phyloP scores from a whole-genome alignment of 2,113 vertebrate species.

The Erinaceus europaeus region DNA sequence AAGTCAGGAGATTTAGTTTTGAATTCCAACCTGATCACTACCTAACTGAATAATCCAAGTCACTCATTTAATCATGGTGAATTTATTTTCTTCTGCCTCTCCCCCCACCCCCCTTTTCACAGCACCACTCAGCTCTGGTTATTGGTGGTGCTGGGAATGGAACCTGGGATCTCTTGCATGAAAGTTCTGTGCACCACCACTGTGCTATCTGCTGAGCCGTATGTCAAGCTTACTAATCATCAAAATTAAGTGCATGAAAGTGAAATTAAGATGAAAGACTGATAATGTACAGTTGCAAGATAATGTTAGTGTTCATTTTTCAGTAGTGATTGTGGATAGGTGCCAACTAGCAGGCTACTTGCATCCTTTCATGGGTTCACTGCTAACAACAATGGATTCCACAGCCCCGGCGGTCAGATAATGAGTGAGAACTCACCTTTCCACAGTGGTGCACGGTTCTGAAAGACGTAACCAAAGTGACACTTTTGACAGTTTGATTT shows the following conservation, averaged over 20 bases:
- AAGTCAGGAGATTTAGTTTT: too few relatives aligned
- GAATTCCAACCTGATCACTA: too few relatives aligned
- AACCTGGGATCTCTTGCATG: too few relatives aligned
- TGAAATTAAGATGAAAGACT: background rate
- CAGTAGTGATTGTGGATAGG: background rate
- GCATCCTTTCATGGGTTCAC: background rate
- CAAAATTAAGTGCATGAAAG: background rate
- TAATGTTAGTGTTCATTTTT: background rate
- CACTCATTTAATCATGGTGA: too few relatives aligned
- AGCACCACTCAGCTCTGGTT: too few relatives aligned
- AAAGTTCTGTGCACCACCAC: too few relatives aligned
- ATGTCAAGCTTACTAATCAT: background rate
- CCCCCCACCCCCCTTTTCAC: too few relatives aligned
- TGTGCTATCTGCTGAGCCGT: too few relatives aligned
- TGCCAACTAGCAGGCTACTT: background rate
- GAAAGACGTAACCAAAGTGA: background rate
- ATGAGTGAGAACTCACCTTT: background rate
- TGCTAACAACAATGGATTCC: background rate
- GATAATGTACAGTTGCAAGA: background rate
- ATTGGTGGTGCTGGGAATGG: too few relatives aligned
- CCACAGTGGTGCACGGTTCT: background rate
- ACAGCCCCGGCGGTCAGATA: background rate
- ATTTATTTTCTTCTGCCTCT: too few relatives aligned
- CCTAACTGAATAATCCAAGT: too few relatives aligned
- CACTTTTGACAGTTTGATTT: background rate